Base-by-base conservation (phyloP, 2,113 vertebrate species). In the Oreochromis spilurus region DNA sequence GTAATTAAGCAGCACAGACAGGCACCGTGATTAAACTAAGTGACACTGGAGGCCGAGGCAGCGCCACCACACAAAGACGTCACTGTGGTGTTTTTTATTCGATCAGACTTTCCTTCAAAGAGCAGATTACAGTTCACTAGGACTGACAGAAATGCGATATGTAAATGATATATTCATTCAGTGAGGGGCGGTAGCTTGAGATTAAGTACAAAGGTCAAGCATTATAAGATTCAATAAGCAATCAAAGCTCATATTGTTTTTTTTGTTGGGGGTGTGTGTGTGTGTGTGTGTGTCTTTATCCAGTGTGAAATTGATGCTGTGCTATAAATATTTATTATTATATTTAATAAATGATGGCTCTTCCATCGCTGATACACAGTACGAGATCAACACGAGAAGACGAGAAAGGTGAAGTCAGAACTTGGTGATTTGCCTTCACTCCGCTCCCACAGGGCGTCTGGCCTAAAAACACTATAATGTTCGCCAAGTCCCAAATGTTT, bases 1-100 rank as follows among this genome's bases (percentile, higher is more conserved):
- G 86, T 95, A 93, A 96, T 96, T 91, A 93, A 95, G 89, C 85
- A 79, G 89, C 82, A 65, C 86, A 86, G 83, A 88, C 84, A 52
- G 91, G 79, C 84, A 81, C 84, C 60, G 16, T 90, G 90, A 93
- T 89, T 87, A 89, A 90, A 91, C 87, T 52, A 84, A 89, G 79
- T 72, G 88, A 89, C 85, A 86, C 58, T 54, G 60, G 50, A 84
- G 84, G 48, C 62, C 7, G 24, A 79, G 67, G 75, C 4, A 3
- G 45, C 29, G 50, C 75, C 86, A 43, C 45, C n/a, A 26, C 58
- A 88, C 65, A 83, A 53, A 70, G 26, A 38, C 70, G 26, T 75
- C 31, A 9, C 21, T 50, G 81, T 40, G 58, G 10, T 43, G 48
- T 79, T 53, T 50, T 90, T 62, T 65, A 81, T 21, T 75, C 6